Conservation (phyloP, 2,113 vertebrate genomes). For the Corapipo altera region DNA sequence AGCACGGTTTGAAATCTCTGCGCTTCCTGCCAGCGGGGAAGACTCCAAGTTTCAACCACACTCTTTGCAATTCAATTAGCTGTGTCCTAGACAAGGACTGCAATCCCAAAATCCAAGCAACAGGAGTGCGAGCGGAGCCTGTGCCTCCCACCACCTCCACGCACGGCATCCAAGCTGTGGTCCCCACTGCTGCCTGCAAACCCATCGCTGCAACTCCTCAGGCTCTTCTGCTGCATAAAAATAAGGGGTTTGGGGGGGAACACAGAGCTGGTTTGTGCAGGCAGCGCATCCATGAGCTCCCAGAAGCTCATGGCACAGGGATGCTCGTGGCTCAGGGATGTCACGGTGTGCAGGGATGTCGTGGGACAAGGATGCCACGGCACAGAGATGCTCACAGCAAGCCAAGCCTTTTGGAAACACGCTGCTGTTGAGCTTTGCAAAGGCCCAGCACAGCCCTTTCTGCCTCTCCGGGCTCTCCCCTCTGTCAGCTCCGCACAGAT, state of each 20-base stretch:
- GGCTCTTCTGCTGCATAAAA: not conserved
- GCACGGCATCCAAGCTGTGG: fast-evolving
- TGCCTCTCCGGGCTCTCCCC: not conserved
- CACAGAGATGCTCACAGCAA: fast-evolving
- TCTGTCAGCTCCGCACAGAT: fast-evolving
- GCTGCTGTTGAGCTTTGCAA: not conserved
- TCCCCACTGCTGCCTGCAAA: not conserved
- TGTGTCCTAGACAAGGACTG: not conserved
- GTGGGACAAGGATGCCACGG: not conserved
- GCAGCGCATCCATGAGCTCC: not conserved
- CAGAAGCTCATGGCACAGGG: not conserved
- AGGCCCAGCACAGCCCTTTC: not conserved
- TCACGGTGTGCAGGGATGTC: not conserved
- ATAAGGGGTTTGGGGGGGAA: fast-evolving
- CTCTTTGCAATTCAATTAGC: conserved; percentile 46
- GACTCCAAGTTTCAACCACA: conserved; percentile 31
- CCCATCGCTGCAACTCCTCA: not conserved
- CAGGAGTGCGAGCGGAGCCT: not conserved
- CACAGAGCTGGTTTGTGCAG: fast-evolving
- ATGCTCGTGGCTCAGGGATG: not conserved
- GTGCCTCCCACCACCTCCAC: not conserved
- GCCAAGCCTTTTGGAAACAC: not conserved
- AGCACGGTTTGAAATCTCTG: conserved; percentile 14
- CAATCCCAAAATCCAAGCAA: not conserved
- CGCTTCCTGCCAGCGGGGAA: conserved; percentile 16